phyloP scores from a whole-genome alignment of 2,113 vertebrate species.

The Monopterus albus region DNA sequence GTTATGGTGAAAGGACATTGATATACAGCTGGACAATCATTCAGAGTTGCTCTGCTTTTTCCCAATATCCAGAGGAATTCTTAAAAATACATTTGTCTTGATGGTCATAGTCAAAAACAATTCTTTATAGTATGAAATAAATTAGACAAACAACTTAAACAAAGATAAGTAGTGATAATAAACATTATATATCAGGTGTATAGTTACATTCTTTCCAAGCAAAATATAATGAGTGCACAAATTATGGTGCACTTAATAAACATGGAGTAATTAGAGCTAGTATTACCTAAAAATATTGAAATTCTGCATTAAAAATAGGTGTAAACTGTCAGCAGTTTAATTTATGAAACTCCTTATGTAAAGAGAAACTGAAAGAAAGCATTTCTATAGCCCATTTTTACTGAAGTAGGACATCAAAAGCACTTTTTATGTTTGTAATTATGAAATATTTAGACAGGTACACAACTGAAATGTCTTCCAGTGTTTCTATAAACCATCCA shows the following conservation, averaged over 20 bases:
- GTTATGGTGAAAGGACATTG: background rate
- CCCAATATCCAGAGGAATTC: too few species aligned
- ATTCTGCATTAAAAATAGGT: background rate
- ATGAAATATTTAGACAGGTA: background rate
- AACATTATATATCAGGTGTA: background rate
- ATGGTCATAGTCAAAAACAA: too few species aligned
- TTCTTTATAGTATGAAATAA: background rate
- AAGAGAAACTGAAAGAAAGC: background rate
- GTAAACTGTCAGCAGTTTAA: background rate
- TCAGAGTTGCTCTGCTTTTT: too few species aligned
- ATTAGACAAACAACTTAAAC: background rate
- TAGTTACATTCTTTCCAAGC: background rate
- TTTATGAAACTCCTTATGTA: background rate
- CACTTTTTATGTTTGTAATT: background rate
- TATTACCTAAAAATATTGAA: background rate
- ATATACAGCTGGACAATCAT: too few species aligned
- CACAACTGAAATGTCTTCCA: background rate
- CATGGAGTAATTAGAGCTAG: background rate
- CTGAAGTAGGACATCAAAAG: background rate
- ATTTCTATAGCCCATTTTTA: background rate
- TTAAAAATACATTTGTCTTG: too few species aligned
- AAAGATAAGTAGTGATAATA: background rate
- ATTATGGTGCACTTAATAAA: background rate
- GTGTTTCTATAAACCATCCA: background rate
- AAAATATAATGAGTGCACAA: background rate